Conservation (phyloP, 2,888 invertebrate genomes). For the Spatulosminthurus flaviceps region DNA sequence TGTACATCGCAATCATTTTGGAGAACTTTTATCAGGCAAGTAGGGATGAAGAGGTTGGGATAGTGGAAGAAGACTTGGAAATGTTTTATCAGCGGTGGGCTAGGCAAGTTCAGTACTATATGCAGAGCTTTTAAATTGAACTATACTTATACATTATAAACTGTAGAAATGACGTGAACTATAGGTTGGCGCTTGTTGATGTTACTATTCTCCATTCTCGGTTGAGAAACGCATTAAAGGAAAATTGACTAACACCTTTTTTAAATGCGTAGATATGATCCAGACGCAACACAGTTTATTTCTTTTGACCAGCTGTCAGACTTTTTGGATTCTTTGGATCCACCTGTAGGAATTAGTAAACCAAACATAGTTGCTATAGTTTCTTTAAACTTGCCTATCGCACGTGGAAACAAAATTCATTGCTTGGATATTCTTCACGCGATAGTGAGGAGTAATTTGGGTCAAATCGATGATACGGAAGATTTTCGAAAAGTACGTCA, state of each 20-base stretch:
- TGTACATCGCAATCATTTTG: conserved; percentile 97
- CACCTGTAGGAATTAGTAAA: conserved; percentile 91
- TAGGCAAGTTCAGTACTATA: too few species aligned
- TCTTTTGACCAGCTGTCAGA: conserved; percentile 91
- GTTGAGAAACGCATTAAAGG: too few species aligned
- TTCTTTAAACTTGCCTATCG: conserved; percentile 95
- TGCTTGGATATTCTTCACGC: conserved; percentile 94
- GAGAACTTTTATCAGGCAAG: conserved; percentile 98
- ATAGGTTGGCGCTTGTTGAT: too few species aligned
- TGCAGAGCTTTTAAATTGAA: not conserved
- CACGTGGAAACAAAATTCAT: conserved; percentile 93
- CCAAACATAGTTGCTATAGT: conserved; percentile 95
- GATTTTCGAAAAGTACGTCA: conserved; percentile 79
- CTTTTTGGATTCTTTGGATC: conserved; percentile 93
- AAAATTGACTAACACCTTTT: too few species aligned
- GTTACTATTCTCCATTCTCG: too few species aligned
- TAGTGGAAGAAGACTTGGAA: conserved; percentile 95
- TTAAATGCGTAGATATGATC: conserved; percentile 78
- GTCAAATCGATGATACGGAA: conserved; percentile 94
- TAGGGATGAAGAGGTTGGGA: conserved; percentile 95
- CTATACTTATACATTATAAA: too few species aligned
- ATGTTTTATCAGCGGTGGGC: conserved; percentile 99
- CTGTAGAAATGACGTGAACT: too few species aligned
- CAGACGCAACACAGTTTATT: conserved; percentile 95
- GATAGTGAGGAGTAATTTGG: conserved; percentile 91